Base-by-base conservation (phyloP, 1,140 invertebrate genomes). In the Coelopa frigida region DNA sequence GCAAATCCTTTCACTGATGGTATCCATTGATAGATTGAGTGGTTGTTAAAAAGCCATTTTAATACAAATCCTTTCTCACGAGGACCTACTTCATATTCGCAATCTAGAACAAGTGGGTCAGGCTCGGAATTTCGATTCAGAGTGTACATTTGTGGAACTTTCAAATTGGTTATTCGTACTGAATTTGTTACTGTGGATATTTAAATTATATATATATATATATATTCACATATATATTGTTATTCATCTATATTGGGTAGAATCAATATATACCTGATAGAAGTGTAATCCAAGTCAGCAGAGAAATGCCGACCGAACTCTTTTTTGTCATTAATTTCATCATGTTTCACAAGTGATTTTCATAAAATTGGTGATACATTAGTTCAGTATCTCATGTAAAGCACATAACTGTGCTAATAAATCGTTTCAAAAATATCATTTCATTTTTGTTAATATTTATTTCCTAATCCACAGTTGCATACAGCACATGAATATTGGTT, bases 11-110 rank as follows among this genome's bases (percentile, higher is more conserved):
- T 68, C 32, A 64, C 59, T 40, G 57, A 57, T 43, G 67, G 67
- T 57, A 70, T 70, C 67, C 67, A 70, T 44, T 70, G 67, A 50
- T 70, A 70, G 54, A 70, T 69, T 48, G 59, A 65, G 42, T 67
- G 56, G 51, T 63, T 65, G 46, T 70, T 68, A 36, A 69, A 65
- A 40, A 67, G 50, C 67, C 67, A 70, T 52, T 70, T 70, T 29
- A 70, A 54, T 3, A 70, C 67, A 53, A 70, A 66, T 33, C 67
- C 67, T 47, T 61, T 61, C 53, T 68, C 67, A 35, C 48, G 31
- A 23, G 58, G 46, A 31, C 50, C 58, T 32, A 69, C 53, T 45
- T 68, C 67, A 49, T 67, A 68, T 53, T 69, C 67, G 45, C 67
- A 70, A 54, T 70, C 67, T 48, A 70, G 55, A 35, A 70, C 54